A percentile compares a stretch with the other conserved stretches of the same genome.
Evolutionary conservation across 2,888 invertebrate species (phyloP).

Genomic region (Diaphora mendica): DNA sequence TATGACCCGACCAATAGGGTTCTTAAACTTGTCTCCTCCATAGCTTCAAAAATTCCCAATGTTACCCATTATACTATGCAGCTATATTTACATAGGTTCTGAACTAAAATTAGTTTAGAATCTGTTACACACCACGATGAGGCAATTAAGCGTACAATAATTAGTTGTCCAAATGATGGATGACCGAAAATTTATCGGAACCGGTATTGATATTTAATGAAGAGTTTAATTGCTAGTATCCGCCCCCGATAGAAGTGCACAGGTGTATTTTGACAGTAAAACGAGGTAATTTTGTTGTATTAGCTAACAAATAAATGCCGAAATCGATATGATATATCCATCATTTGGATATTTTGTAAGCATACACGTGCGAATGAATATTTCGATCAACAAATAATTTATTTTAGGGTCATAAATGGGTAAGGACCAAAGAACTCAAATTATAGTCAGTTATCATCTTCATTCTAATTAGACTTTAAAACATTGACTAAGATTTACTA

Average conservation of each 20-base stretch:
- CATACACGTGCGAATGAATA: not conserved
- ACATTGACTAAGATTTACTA: too few relatives aligned
- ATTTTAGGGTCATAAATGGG: too few relatives aligned
- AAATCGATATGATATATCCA: not conserved
- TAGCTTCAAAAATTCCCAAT: not conserved
- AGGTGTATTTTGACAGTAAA: not conserved
- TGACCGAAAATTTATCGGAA: not conserved
- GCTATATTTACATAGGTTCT: not conserved
- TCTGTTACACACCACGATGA: not conserved
- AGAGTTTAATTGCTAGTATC: not conserved
- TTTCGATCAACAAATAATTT: not conserved
- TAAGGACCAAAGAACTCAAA: too few relatives aligned
- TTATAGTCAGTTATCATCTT: too few relatives aligned
- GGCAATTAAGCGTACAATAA: not conserved
- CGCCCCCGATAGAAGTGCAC: not conserved
- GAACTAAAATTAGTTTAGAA: not conserved
- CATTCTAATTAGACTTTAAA: too few relatives aligned
- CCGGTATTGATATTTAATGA: not conserved
- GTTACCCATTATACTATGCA: not conserved
- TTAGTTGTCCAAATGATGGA: conserved; percentile 3
- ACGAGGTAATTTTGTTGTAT: not conserved
- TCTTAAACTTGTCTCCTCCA: too few relatives aligned
- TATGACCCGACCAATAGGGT: not conserved
- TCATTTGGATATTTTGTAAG: too few relatives aligned
- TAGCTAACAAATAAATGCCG: not conserved